These are phyloP conservation scores for Rhinoderma darwinii DNA, from an alignment of 2,113 vertebrate species.

Conservation along the genomic window DNA sequence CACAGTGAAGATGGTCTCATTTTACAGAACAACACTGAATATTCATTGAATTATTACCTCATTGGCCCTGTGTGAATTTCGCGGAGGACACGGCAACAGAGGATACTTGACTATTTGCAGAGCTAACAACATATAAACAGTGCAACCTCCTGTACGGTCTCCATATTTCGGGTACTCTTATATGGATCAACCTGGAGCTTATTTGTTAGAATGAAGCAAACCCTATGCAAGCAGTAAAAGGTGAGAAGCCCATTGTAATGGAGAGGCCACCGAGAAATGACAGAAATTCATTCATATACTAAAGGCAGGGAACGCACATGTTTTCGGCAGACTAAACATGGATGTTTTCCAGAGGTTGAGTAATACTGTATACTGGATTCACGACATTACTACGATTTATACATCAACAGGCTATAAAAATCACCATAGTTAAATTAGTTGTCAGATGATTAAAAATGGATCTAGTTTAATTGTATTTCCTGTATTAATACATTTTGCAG, in stretches of 20 bases:
- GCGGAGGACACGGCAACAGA: background rate
- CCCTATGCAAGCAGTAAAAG: background rate
- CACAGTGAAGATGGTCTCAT: conserved; percentile 10
- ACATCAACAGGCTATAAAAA: background rate
- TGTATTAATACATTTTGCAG: background rate
- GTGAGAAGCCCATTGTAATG: background rate
- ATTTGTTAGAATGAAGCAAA: background rate
- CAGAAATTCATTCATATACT: background rate
- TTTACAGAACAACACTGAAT: conserved; percentile 14
- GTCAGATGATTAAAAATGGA: background rate
- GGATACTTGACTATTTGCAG: background rate
- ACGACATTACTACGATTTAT: background rate
- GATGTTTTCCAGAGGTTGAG: background rate
- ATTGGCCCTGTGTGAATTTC: background rate
- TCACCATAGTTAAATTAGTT: background rate
- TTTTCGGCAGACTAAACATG: background rate
- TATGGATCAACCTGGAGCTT: background rate
- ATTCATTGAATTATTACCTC: conserved; percentile 19
- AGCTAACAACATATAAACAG: background rate
- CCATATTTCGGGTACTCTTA: background rate
- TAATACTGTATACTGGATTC: background rate
- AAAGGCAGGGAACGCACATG: background rate
- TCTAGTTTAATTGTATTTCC: background rate
- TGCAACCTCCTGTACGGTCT: background rate
- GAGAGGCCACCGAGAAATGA: background rate